Evolutionary conservation across 2,888 invertebrate species (phyloP), one percentile per base, ranked within the genome.

Genomic region (Platycheirus rosarum): DNA sequence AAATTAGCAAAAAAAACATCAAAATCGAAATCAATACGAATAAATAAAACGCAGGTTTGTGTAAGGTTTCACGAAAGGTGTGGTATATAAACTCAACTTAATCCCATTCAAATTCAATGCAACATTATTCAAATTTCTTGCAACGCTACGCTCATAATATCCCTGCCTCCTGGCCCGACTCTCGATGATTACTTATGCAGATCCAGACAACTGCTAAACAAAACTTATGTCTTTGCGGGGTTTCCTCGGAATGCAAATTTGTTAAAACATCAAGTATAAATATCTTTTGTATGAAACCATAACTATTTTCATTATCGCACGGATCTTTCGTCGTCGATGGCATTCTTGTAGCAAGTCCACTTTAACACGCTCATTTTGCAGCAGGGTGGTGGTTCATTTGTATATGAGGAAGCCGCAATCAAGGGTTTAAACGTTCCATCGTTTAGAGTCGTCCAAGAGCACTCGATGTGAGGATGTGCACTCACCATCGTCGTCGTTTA

Each of bases 331-430:
- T 49, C n/a, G n/a, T n/a, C n/a, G n/a, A n/a, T 60, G 60, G 16
- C 23, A 71, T 71, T 71, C 57, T 77, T 73, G 71, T 68, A 55
- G 71, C 71, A 77, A 80, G 73, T 63, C 82, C 82, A 82, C 82
- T 82, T 77, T 71, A 82, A 62, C 82, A 82, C 82, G 82, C 82
- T 82, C 82, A 73, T 77, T 82, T 80, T 44, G 46, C 71, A 63
- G 76, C 37, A 49, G 76, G 71, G 82, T 77, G 63, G 71, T 40
- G 37, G 44, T 65, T 69, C 53, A 49, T 48, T 68, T 55, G 8
- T 48, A 46, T 14, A 55, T 26, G 32, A 20, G n/a, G n/a, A 40
- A 32, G 14, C n/a, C 1, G 3, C 29, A 44, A 5, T 16, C 16
- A 42, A 26, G 23, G 14, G n/a, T n/a, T n/a, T 26, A 53, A 66